phyloP scores from a whole-genome alignment of 2,888 invertebrate species.

The Trissoscelio sp. region DNA sequence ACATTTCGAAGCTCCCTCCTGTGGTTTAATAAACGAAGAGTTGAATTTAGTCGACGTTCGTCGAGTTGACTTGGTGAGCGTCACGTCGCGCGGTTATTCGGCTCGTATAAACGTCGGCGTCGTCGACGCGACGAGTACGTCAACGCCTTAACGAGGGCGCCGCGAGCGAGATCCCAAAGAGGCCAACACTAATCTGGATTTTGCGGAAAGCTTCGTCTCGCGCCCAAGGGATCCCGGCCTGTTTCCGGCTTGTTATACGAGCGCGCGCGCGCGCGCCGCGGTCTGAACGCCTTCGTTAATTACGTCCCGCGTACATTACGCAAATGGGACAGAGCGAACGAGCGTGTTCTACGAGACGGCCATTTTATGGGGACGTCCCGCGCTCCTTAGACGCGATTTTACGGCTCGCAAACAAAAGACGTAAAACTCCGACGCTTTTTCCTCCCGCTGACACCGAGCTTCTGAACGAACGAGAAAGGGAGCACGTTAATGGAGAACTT shows the following conservation, averaged over 20 bases:
- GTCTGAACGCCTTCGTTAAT: conserved; percentile 80
- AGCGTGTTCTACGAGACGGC: conserved; percentile 65
- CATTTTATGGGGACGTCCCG: conserved; percentile 49
- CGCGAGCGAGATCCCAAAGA: conserved; percentile 62
- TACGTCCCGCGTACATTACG: conserved; percentile 79
- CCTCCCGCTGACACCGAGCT: not conserved
- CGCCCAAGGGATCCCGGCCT: conserved; percentile 66
- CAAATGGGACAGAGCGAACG: conserved; percentile 70
- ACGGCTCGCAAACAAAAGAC: conserved; percentile 47
- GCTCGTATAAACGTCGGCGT: conserved; percentile 57
- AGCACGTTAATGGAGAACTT: conserved; percentile 4
- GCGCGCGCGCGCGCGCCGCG: no score
- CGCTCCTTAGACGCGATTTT: conserved; percentile 61
- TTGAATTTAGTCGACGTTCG: conserved; percentile 19
- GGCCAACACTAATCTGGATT: conserved; percentile 77
- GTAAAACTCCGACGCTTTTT: conserved; percentile 25
- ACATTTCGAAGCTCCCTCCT: conserved; percentile 4
- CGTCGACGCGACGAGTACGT: conserved; percentile 70
- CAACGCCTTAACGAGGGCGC: conserved; percentile 76
- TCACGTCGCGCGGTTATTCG: conserved; percentile 34
- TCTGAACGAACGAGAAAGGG: not conserved
- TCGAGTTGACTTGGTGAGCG: no score
- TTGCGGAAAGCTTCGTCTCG: conserved; percentile 72
- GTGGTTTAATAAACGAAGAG: not conserved
- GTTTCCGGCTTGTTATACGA: conserved; percentile 79